Evolutionary conservation across 1,140 invertebrate species (phyloP).

Genomic region (Drosophila pachea): DNA sequence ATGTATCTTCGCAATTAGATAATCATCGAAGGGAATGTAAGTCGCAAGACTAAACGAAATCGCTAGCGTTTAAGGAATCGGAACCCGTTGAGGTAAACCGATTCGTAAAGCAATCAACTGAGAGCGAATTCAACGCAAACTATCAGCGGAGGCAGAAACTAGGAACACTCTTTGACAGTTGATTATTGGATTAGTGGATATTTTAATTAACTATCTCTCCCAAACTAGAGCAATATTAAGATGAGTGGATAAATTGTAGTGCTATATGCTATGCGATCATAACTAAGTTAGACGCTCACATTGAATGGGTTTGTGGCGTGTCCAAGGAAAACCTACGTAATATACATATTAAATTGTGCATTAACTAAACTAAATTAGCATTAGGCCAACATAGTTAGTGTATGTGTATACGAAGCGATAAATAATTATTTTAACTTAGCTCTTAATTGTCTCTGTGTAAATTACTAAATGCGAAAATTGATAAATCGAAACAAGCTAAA

Average conservation of each 20-base stretch:
- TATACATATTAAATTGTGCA: slow-evolving; percentile 32
- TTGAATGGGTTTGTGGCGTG: slow-evolving; percentile 25
- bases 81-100: slow-evolving; percentile 78
- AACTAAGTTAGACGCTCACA: slow-evolving; percentile 26
- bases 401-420: slow-evolving; percentile 28
- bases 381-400: slow-evolving; percentile 16
- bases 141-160: not conserved
- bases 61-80: slow-evolving; percentile 79
- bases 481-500: slow-evolving; percentile 10
- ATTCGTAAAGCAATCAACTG: slow-evolving; percentile 57
- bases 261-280: slow-evolving; percentile 7
- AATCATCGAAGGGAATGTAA: slow-evolving; percentile 78
- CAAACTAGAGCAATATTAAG: slow-evolving; percentile 17
- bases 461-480: slow-evolving; percentile 21
- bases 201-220: slow-evolving; percentile 22
- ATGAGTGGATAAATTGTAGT: slow-evolving; percentile 18
- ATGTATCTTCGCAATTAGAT: slow-evolving; percentile 45
- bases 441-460: slow-evolving; percentile 36
- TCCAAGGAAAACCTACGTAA: slow-evolving; percentile 3
- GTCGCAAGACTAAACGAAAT: slow-evolving; percentile 77
- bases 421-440: slow-evolving; percentile 29
- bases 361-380: slow-evolving; percentile 34
- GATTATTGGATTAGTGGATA: slow-evolving; percentile 20
- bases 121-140: slow-evolving; percentile 14
- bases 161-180: slow-evolving; percentile 1